phyloP scores from a whole-genome alignment of 2,113 vertebrate species.

The Camelus dromedarius region DNA sequence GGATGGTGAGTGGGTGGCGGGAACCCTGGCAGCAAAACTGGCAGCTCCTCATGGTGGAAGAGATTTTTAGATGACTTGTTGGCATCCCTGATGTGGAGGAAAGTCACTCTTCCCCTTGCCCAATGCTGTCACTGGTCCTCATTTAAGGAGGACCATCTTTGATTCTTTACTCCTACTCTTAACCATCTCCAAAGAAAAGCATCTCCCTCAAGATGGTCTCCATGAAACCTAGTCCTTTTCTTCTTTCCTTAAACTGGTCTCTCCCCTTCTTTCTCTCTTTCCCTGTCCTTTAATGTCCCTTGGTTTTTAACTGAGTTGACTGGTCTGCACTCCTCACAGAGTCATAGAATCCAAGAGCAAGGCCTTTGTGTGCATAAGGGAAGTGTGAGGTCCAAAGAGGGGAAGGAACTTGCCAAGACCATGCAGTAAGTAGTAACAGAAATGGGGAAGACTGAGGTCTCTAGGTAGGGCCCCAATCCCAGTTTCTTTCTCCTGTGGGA shows the following conservation, averaged over 20 bases:
- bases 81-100: rapidly evolving
- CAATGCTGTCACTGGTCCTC: not conserved
- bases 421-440: not conserved
- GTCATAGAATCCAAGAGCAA: not conserved
- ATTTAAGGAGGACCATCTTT: not conserved
- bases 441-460: not conserved
- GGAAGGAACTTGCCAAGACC: not conserved
- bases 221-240: not conserved
- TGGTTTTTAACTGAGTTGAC: not conserved
- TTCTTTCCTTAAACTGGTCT: not conserved
- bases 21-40: not conserved
- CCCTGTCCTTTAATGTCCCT: too few relatives aligned
- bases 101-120: not conserved
- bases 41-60: too few relatives aligned
- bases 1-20: rapidly evolving
- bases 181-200: not conserved
- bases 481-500: not conserved
- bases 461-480: not conserved
- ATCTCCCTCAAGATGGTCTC: not conserved
- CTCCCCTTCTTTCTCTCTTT: not conserved
- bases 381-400: not conserved
- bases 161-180: not conserved
- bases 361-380: not conserved
- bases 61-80: not conserved
- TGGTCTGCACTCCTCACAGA: not conserved